Evolutionary conservation across 1,140 invertebrate species (phyloP), one percentile per base, ranked within the genome.

Genomic region (Euwallacea similis): DNA sequence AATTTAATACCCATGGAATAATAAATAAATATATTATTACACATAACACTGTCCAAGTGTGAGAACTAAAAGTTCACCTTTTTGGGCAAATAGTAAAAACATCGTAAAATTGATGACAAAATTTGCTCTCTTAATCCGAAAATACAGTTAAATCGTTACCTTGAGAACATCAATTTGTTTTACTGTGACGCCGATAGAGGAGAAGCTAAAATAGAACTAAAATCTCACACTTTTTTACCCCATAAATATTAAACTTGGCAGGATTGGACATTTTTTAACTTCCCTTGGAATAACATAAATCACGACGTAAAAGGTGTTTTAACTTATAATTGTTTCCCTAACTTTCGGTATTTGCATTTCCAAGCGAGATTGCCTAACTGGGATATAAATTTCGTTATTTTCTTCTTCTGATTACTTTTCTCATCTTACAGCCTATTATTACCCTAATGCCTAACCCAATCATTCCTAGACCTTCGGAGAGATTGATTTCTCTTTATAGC

Each of bases 91-190:
- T 2, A 33, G 21, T 4, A 2, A 4, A 33, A 33, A 33, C 21
- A 33, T 33, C 4, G 21, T 33, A 33, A 33, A 50, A 50, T 11
- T 50, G 13, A 50, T 50, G 46, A 50, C 2, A 13, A 50, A 56
- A 56, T 56, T 46, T 63, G 16, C 11, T 10, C 43, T 63, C 16
- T 63, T 63, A 63, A 63, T 47, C 42, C 44, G 11, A 21, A 47
- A 47, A 63, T 63, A 47, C 13, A 47, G 44, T 50, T n/a, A 47
- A 63, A 46, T 63, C 61, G 21, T 47, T 47, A 50, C 43, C 61
- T 63, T 50, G 44, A 63, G 41, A 16, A 47, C 44, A 42, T 50
- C 61, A 50, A 46, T 63, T 63, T 63, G 61, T 63, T 47, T 63
- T 63, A 47, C 61, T 21, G 16, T 63, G 61, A 13, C 61, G 11